Percentiles rank a stretch among this genome's conserved stretches.
These are phyloP conservation scores for Sarcophaga subvicina DNA, from an alignment of 2,888 invertebrate species.

Conservation along the genomic window DNA sequence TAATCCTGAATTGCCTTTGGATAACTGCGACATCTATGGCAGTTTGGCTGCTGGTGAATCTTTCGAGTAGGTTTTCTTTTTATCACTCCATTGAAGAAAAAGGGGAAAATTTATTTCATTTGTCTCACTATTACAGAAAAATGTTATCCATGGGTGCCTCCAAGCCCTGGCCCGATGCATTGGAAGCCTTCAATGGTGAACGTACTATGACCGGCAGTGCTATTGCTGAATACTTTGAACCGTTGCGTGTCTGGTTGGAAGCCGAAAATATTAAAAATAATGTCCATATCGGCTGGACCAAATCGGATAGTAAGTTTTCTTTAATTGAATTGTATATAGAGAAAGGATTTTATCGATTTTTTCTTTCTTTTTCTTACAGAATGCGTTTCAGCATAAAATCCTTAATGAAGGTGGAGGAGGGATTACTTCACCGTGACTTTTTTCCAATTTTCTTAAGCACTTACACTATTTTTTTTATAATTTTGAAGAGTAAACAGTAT, in stretches of 20 bases:
- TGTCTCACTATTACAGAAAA: slow-evolving; percentile 81
- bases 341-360: slow-evolving; percentile 7
- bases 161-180: slow-evolving; percentile 92
- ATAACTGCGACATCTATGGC: slow-evolving; percentile 93
- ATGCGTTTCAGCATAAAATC: slow-evolving; percentile 49
- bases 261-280: slow-evolving; percentile 88
- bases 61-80: slow-evolving; percentile 83
- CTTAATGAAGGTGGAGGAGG: background rate
- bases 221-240: slow-evolving; percentile 91
- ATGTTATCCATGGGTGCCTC: slow-evolving; percentile 89
- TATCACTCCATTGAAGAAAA: background rate
- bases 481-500: slow-evolving; percentile 25
- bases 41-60: slow-evolving; percentile 90
- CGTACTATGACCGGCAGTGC: slow-evolving; percentile 89
- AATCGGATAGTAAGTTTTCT: slow-evolving; percentile 77
- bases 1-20: slow-evolving; percentile 86
- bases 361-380: slow-evolving; percentile 51
- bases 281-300: slow-evolving; percentile 86
- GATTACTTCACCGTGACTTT: background rate
- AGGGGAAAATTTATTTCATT: background rate
- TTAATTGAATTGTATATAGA: background rate
- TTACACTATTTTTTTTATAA: slow-evolving; percentile 29
- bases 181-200: slow-evolving; percentile 90
- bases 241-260: slow-evolving; percentile 88
- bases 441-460: slow-evolving; percentile 14